A percentile compares a stretch with the other conserved stretches of the same genome.
Conservation (phyloP, 2,888 invertebrate species). For the Ptycholaimellus sp. region DNA sequence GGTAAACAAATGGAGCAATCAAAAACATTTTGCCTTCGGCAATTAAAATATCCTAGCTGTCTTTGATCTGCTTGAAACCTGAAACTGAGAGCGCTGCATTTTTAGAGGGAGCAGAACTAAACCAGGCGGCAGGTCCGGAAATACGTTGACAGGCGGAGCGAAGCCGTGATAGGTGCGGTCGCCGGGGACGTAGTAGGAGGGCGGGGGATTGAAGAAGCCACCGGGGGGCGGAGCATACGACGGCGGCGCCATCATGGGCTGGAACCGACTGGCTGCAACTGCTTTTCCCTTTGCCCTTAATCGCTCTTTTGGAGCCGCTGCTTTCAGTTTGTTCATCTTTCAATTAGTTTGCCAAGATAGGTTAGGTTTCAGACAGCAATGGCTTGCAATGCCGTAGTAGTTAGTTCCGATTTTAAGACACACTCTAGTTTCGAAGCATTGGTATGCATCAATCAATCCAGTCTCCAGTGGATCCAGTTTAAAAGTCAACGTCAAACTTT, state of each 20-base stretch:
- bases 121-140: slow-evolving; percentile 22
- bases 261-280: slow-evolving; percentile 20
- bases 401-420: not conserved
- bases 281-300: not conserved
- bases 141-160: slow-evolving; percentile 17
- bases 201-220: slow-evolving; percentile 18
- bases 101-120: too few relatives aligned
- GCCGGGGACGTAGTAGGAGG: slow-evolving; percentile 15
- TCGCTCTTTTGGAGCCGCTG: too few relatives aligned
- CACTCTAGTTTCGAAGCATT: not conserved
- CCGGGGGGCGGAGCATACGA: slow-evolving; percentile 22
- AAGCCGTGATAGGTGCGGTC: slow-evolving; percentile 18
- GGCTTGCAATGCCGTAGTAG: too few relatives aligned
- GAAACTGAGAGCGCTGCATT: too few relatives aligned
- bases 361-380: too few relatives aligned
- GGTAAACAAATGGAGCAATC: too few relatives aligned
- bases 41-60: too few relatives aligned
- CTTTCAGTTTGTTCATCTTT: not conserved
- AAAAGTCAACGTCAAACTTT: not conserved
- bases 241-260: slow-evolving; percentile 20
- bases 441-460: not conserved
- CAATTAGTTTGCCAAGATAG: not conserved
- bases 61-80: too few relatives aligned
- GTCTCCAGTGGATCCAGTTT: too few relatives aligned
- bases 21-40: too few relatives aligned